phyloP scores from a whole-genome alignment of 2,113 vertebrate species.

The Coptodon bakossiorum region DNA sequence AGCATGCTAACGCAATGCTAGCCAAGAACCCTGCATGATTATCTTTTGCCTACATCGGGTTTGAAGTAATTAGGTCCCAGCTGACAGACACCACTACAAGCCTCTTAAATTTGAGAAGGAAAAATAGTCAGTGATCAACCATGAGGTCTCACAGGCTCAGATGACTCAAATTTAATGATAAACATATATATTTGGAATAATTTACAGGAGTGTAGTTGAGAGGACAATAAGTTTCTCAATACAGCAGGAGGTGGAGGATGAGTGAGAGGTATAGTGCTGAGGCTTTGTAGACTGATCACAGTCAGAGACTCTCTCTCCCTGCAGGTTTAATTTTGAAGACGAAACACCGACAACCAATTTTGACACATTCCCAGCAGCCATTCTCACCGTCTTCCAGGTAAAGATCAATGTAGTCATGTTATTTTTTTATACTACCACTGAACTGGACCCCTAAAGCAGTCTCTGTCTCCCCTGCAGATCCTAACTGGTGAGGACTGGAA shows the following conservation, averaged over 20 bases:
- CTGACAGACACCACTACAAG: neutral
- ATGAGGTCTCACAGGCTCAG: neutral
- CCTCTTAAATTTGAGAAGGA: neutral
- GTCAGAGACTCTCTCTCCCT: neutral
- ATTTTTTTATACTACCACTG: neutral
- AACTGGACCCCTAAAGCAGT: neutral
- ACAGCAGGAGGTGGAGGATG: neutral
- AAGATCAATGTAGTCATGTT: constrained; percentile 15
- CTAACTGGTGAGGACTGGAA: constrained; percentile 97
- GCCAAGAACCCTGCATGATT: neutral
- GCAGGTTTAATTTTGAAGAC: constrained; percentile 93
- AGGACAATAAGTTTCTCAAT: neutral
- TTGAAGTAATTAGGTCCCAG: neutral
- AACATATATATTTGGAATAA: neutral
- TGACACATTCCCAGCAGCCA: constrained; percentile 94
- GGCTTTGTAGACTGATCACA: neutral
- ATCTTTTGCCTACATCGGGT: neutral
- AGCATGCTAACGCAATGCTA: neutral
- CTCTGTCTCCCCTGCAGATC: constrained; percentile 71
- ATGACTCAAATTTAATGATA: neutral
- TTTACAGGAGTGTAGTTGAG: neutral
- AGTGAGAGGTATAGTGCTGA: neutral
- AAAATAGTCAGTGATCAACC: neutral
- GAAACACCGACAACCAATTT: constrained; percentile 96
- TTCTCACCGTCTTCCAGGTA: constrained; percentile 98